A percentile compares a stretch with the other conserved stretches of the same genome.
Conservation (phyloP, 2,113 vertebrate genomes). For the Benitochromis conjunctus region DNA sequence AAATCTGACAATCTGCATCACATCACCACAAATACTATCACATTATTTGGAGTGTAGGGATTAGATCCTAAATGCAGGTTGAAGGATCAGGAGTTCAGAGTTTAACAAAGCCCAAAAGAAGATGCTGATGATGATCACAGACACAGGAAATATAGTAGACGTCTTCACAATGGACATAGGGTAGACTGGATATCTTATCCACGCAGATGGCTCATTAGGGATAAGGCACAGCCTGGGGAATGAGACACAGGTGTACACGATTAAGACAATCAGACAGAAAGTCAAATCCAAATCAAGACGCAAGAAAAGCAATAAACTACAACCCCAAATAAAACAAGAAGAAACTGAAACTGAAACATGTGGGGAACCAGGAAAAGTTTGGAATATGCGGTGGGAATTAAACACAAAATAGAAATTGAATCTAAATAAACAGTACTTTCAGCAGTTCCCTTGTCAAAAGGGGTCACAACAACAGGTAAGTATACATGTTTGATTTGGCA, state of each 20-base stretch:
- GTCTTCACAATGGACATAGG: fast-evolving
- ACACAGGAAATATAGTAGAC: background rate
- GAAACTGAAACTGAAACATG: background rate
- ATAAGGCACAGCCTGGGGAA: background rate
- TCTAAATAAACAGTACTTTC: background rate
- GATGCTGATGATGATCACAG: background rate
- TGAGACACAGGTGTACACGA: background rate
- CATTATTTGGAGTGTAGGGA: background rate
- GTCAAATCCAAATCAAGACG: no score
- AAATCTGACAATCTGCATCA: background rate
- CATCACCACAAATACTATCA: background rate
- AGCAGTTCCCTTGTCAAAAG: background rate
- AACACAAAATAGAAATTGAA: background rate
- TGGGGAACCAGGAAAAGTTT: background rate
- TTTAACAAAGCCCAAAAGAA: background rate
- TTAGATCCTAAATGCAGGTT: background rate
- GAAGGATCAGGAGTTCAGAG: background rate
- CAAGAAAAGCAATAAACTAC: background rate
- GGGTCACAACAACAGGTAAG: background rate
- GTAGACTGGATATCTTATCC: background rate
- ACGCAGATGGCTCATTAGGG: background rate
- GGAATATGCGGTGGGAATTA: fast-evolving
- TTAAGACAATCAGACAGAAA: background rate
- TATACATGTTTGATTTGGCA: background rate
- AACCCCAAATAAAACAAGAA: background rate